A percentile compares a stretch with the other conserved stretches of the same genome.
Conservation (phyloP, 2,113 vertebrate species). For the Laticauda colubrina region DNA sequence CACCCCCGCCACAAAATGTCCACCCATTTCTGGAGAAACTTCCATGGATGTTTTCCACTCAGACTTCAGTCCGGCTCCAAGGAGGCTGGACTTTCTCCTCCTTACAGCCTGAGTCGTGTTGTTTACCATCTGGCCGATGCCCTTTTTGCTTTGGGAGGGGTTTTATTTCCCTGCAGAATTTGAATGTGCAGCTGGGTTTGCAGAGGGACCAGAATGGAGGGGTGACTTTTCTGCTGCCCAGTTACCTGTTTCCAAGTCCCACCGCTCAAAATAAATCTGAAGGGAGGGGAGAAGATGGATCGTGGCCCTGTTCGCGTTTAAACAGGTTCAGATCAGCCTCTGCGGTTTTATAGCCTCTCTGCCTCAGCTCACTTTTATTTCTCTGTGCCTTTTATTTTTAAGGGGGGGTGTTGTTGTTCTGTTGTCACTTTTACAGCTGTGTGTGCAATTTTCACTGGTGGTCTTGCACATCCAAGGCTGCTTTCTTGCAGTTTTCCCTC, state of each 20-base stretch:
- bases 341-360: neutral
- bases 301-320: neutral
- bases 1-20: neutral
- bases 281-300: neutral
- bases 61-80: neutral
- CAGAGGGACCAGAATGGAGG: neutral
- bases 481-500: neutral
- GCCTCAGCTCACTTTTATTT: neutral
- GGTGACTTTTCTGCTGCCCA: neutral
- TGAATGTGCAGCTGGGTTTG: neutral
- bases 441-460: neutral
- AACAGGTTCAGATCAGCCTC: neutral
- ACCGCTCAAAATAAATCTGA: neutral
- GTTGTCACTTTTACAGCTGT: neutral
- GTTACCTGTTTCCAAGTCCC: neutral
- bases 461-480: neutral
- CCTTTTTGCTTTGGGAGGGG: neutral
- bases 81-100: neutral
- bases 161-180: neutral
- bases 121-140: neutral
- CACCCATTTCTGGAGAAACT: neutral
- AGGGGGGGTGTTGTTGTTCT: neutral
- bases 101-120: neutral
- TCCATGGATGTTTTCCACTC: neutral
- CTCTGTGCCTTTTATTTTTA: neutral